Conservation (phyloP, 1,140 invertebrate genomes). For the Ostrea edulis region DNA sequence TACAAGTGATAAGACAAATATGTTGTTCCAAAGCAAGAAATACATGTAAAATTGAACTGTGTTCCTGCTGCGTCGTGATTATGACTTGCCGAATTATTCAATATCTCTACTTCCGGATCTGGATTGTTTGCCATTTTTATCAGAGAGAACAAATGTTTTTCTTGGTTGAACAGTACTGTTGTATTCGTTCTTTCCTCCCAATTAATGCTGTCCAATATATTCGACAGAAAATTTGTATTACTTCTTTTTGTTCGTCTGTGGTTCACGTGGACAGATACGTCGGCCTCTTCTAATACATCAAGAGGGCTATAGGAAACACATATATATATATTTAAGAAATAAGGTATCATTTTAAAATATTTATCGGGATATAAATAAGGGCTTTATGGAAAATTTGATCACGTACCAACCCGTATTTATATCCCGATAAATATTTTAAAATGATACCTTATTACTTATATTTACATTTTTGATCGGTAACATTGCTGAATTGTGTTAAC, state of each 20-base stretch:
- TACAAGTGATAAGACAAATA: slow-evolving; percentile 35
- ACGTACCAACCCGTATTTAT: too few relatives aligned
- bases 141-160: background rate
- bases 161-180: slow-evolving; percentile 8
- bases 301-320: background rate
- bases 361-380: too few relatives aligned
- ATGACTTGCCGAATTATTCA: background rate
- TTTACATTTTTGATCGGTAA: too few relatives aligned
- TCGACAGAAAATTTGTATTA: slow-evolving; percentile 12
- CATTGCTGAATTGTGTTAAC: too few relatives aligned
- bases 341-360: too few relatives aligned
- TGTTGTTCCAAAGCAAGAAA: slow-evolving; percentile 9
- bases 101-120: background rate
- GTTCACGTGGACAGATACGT: background rate
- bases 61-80: background rate
- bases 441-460: too few relatives aligned
- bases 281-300: background rate
- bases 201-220: slow-evolving; percentile 7
- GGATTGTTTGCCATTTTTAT: background rate
- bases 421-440: too few relatives aligned
- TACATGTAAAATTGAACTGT: slow-evolving; percentile 16
- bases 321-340: too few relatives aligned
- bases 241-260: background rate
- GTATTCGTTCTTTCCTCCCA: slow-evolving; percentile 27
- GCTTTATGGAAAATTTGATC: too few relatives aligned